phyloP scores from a whole-genome alignment of 2,888 invertebrate genomes.

The Bombylius discolor region DNA sequence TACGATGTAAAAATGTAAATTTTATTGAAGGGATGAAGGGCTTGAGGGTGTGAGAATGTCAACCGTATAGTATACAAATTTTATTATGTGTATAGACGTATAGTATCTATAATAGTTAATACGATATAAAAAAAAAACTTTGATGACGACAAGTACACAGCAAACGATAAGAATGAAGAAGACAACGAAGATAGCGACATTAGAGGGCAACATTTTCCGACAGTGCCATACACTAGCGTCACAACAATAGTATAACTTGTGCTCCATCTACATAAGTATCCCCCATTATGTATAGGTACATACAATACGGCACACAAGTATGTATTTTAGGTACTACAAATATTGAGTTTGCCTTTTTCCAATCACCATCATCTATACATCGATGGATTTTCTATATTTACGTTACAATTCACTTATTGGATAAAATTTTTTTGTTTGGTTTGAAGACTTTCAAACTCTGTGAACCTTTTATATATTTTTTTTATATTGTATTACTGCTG shows the following conservation, averaged over 20 bases:
- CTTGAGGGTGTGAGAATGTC: no score
- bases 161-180: not conserved
- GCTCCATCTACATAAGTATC: no score
- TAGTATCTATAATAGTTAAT: no score
- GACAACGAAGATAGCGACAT: not conserved
- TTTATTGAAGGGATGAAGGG: no score
- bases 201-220: not conserved
- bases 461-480: not conserved
- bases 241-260: no score
- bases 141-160: no score
- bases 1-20: no score
- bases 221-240: no score
- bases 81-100: no score
- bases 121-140: no score
- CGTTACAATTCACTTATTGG: conserved; percentile 6
- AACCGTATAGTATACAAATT: no score
- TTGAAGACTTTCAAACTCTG: not conserved
- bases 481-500: not conserved
- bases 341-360: conserved; percentile 11
- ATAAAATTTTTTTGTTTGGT: not conserved
- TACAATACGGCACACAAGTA: not conserved
- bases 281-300: not conserved
- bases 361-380: conserved; percentile 15
- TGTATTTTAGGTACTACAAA: not conserved
- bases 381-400: conserved; percentile 14